A percentile compares a stretch with the other conserved stretches of the same genome.
These are phyloP conservation scores for Hirtodrosophila histrioides DNA, from an alignment of 2,888 invertebrate genomes.

Conservation along the genomic window DNA sequence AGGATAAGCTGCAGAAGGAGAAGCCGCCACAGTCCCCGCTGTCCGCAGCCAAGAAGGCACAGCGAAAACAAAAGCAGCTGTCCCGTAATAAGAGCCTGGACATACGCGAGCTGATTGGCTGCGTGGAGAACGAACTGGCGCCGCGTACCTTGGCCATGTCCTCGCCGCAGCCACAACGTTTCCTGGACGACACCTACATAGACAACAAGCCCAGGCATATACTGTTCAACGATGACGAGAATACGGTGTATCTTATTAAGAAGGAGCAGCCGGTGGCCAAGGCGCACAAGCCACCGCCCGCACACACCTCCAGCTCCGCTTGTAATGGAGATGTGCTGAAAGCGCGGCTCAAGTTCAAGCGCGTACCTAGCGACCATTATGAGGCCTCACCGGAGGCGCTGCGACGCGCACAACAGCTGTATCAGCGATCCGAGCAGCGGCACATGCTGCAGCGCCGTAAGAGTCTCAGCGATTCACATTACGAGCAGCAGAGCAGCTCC, in stretches of 20 bases:
- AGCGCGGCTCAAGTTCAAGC: constrained; percentile 79
- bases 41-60: constrained; percentile 51
- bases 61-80: constrained; percentile 62
- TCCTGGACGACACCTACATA: constrained; percentile 66
- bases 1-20: constrained; percentile 73
- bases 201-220: constrained; percentile 79
- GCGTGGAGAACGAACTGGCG: constrained; percentile 76
- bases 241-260: constrained; percentile 83
- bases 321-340: constrained; percentile 56
- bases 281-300: constrained; percentile 33
- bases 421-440: constrained; percentile 69
- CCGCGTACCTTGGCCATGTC: constrained; percentile 69
- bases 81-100: constrained; percentile 83
- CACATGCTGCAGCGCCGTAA: constrained; percentile 75
- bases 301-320: background rate
- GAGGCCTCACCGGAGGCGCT: constrained; percentile 55
- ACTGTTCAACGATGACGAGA: constrained; percentile 84
- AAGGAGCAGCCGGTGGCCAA: constrained; percentile 82
- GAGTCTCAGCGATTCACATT: constrained; percentile 73
- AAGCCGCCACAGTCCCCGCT: constrained; percentile 65
- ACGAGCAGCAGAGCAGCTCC: constrained; percentile 72
- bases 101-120: constrained; percentile 82
- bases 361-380: constrained; percentile 61
- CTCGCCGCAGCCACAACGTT: constrained; percentile 45
- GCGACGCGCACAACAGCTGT: constrained; percentile 76